Evolutionary conservation across 2,888 invertebrate genomes (phyloP).

Genomic region (Plebejus melissa): DNA sequence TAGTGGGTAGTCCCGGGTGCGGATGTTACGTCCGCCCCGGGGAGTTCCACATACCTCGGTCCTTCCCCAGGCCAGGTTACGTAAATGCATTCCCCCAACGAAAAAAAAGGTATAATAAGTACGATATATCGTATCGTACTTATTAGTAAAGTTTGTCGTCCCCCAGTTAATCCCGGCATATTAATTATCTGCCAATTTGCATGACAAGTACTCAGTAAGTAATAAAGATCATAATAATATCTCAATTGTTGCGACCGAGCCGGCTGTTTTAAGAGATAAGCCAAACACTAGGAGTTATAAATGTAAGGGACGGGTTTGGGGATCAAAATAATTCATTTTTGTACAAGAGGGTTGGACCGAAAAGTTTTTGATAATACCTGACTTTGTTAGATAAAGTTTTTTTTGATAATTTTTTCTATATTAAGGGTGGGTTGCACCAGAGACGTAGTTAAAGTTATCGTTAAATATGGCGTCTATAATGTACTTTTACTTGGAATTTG

Average conservation of each 20-base stretch:
- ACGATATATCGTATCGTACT: neutral
- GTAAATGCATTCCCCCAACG: no score
- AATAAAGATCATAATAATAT: constrained; percentile 21
- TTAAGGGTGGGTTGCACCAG: no score
- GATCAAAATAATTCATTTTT: constrained; percentile 11
- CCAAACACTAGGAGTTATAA: constrained; percentile 1
- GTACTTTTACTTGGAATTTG: no score
- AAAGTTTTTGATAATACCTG: constrained; percentile 8
- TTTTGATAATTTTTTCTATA: no score
- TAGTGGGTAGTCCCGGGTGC: no score
- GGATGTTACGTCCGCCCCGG: no score
- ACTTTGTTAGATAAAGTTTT: constrained; percentile 1
- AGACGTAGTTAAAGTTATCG: no score
- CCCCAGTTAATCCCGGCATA: constrained; percentile 1
- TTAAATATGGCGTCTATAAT: no score
- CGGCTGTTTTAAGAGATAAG: constrained; percentile 21
- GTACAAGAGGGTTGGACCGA: neutral
- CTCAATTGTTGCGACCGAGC: constrained; percentile 21
- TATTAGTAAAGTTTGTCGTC: neutral
- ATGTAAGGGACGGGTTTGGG: neutral
- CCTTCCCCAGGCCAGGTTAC: no score
- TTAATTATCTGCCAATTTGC: constrained; percentile 14
- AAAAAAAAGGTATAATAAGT: no score
- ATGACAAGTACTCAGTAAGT: neutral
- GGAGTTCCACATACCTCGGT: no score